phyloP scores from a whole-genome alignment of 2,888 invertebrate genomes.

The Cephus nigrinus region DNA sequence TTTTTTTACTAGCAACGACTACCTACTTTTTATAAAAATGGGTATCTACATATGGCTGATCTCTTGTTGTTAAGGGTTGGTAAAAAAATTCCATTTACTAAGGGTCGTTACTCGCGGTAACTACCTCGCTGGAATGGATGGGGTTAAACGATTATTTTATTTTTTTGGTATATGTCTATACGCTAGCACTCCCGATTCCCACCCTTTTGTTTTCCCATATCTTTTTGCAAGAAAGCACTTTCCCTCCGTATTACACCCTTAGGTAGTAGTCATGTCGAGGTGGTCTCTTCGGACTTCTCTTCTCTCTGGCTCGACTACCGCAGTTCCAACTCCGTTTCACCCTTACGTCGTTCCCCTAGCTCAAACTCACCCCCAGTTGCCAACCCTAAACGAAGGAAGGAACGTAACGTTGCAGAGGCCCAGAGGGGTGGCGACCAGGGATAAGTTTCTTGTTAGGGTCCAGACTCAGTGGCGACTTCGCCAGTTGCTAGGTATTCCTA shows the following conservation, averaged over 20 bases:
- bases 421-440: slow-evolving; percentile 45
- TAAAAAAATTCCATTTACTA: background rate
- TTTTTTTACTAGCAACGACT: background rate
- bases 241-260: slow-evolving; percentile 41
- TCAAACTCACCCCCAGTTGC: slow-evolving; percentile 19
- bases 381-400: slow-evolving; percentile 42
- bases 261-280: slow-evolving; percentile 46
- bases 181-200: slow-evolving; percentile 38
- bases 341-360: slow-evolving; percentile 35
- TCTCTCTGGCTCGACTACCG: slow-evolving; percentile 30
- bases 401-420: slow-evolving; percentile 46
- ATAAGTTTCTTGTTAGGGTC: slow-evolving; percentile 65
- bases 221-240: slow-evolving; percentile 42
- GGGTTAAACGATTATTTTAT: slow-evolving; percentile 46
- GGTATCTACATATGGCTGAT: background rate
- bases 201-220: slow-evolving; percentile 44
- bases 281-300: slow-evolving; percentile 37
- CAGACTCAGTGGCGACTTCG: slow-evolving; percentile 62
- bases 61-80: background rate
- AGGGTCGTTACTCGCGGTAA: slow-evolving; percentile 36
- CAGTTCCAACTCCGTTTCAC: slow-evolving; percentile 37
- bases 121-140: slow-evolving; percentile 27
- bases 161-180: slow-evolving; percentile 31
- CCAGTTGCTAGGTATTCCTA: slow-evolving; percentile 23
- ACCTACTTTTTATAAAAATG: background rate